Base-by-base conservation (phyloP, 2,113 vertebrate species). In the Toxostoma redivivum region DNA sequence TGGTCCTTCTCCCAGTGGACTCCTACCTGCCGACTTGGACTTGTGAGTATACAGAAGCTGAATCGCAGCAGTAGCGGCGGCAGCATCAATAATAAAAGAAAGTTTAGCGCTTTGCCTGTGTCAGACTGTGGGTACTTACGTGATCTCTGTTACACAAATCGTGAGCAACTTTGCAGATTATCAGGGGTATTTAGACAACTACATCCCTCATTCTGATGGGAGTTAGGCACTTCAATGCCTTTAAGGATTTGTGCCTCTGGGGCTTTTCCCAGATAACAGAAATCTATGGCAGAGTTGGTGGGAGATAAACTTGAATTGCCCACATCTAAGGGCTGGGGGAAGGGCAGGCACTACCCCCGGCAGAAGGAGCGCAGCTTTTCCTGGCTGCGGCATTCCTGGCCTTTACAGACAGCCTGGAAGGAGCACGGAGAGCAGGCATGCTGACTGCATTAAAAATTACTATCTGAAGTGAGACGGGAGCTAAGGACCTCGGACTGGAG, bases 181-280 rank as follows among this genome's bases (percentile, higher is more conserved):
- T 96, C 96, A 67, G 94, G 0, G 12, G 91, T 71, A 44, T 95
- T 95, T 95, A 94, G 93, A 94, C 94, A 94, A 40, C 92, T 88
- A 61, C 88, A 95, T 96, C 95, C 89, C 70, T 96, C 94, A 95
- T 97, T 91, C 94, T 87, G 86, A 91, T 45, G 93, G 88, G 92
- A 95, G 91, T 87, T 94, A 96, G 95, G 91, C 94, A 92, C 95
- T 95, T 96, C 86, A 97, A 81, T 95, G 92, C 89, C 94, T 95
- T 92, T 74, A 91, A 95, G 73, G 69, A 89, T 94, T 92, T 95
- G 81, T 94, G 95, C 94, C 95, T 95, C 92, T 88, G 94, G 91
- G 92, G 79, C 47, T 88, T 70, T 25, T 58, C 56, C 38, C 76
- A 93, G 95, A 95, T 96, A 96, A 97, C 79, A 94, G 84, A 61